Conservation (phyloP, 1,140 invertebrate genomes). For the Trissolcus basalis region DNA sequence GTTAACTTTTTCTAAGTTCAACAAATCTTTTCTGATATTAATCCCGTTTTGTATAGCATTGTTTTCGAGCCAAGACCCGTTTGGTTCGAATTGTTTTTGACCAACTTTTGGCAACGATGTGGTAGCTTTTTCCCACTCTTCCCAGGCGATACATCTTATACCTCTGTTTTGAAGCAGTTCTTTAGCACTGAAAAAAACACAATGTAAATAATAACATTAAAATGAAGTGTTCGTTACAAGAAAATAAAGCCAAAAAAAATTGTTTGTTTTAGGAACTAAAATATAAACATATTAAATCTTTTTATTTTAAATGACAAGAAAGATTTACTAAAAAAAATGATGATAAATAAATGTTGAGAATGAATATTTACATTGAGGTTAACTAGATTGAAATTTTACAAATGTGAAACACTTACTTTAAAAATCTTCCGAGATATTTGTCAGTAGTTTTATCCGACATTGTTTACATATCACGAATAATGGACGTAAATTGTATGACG, state of each 20-base stretch:
- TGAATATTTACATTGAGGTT: neutral
- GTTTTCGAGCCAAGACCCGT: constrained; percentile 78
- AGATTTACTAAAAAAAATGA: neutral
- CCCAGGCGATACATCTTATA: constrained; percentile 70
- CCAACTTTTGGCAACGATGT: constrained; percentile 76
- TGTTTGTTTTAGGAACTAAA: too few relatives aligned
- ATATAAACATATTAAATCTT: constrained; percentile 2
- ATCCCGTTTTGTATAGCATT: constrained; percentile 79
- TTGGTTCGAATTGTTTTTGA: constrained; percentile 77
- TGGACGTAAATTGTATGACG: too few relatives aligned
- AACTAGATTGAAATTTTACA: neutral
- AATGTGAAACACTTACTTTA: constrained; percentile 25
- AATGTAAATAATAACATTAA: too few relatives aligned
- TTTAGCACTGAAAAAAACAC: constrained; percentile 71
- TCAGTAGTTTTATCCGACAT: constrained; percentile 22
- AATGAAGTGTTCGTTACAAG: too few relatives aligned
- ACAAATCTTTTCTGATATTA: constrained; percentile 76
- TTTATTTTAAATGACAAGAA: neutral
- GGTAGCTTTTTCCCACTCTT: constrained; percentile 68
- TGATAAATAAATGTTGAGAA: neutral
- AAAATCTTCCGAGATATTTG: constrained; percentile 30
- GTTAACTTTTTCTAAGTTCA: constrained; percentile 79
- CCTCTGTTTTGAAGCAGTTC: constrained; percentile 76
- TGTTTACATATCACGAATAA: neutral
- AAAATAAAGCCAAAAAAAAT: too few relatives aligned